Evolutionary conservation across 2,113 vertebrate genomes (phyloP).

Genomic region (Triplophysa tibetana): DNA sequence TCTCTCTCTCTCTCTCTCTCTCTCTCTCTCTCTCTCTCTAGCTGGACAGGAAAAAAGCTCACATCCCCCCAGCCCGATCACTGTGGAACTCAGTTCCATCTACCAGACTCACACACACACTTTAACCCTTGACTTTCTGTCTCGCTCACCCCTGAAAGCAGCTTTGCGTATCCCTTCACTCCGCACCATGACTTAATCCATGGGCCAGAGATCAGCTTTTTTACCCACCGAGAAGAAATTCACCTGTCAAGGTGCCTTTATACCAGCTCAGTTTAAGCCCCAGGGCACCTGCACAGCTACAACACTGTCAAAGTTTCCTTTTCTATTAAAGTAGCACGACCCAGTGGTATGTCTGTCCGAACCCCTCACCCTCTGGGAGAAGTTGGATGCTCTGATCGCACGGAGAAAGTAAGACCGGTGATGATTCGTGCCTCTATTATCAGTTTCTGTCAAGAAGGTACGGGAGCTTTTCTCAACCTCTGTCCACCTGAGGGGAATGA

Average conservation of each 20-base stretch:
- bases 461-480: constrained; percentile 52
- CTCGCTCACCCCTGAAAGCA: constrained; percentile 4
- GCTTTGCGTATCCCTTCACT: constrained; percentile 11
- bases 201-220: constrained; percentile 38
- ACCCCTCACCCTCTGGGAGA: constrained; percentile 27
- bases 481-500: constrained; percentile 48
- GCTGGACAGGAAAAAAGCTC: constrained; percentile 15
- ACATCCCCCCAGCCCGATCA: constrained; percentile 35
- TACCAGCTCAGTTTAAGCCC: constrained; percentile 36
- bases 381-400: constrained; percentile 44
- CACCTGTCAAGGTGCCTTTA: constrained; percentile 42
- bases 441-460: constrained; percentile 41
- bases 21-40: constrained; percentile 30
- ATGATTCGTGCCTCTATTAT: constrained; percentile 45
- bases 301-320: constrained; percentile 43
- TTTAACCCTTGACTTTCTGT: neutral
- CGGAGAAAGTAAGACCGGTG: constrained; percentile 30
- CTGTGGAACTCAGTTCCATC: constrained; percentile 28
- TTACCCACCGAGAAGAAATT: constrained; percentile 28
- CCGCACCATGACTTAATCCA: constrained; percentile 29
- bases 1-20: constrained; percentile 35
- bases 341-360: constrained; percentile 16
- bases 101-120: constrained; percentile 20
- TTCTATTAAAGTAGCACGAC: constrained; percentile 40
- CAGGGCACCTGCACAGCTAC: constrained; percentile 34